Evolutionary conservation across 2,113 vertebrate species (phyloP).

Genomic region (Lanius collurio): DNA sequence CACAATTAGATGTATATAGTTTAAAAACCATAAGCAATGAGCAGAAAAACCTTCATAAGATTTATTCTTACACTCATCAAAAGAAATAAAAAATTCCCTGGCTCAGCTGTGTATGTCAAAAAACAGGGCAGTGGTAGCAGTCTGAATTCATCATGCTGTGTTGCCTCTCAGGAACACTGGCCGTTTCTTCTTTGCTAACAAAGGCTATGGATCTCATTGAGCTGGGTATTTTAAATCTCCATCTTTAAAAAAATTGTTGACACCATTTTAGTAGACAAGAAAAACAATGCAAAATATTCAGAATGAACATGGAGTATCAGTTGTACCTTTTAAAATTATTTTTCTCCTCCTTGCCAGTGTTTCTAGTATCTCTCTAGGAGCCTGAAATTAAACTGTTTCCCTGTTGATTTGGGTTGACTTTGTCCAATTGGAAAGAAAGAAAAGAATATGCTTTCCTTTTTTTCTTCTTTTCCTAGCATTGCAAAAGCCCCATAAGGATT

Average conservation of each 20-base stretch:
- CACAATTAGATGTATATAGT: background rate
- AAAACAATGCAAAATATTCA: background rate
- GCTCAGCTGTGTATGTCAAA: background rate
- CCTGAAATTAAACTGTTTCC: constrained; percentile 51
- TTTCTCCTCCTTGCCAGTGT: background rate
- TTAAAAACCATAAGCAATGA: background rate
- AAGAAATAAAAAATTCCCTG: background rate
- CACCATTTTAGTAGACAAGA: background rate
- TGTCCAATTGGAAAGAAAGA: constrained; percentile 13
- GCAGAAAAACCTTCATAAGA: background rate
- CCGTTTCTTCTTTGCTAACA: background rate
- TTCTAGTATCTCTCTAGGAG: background rate
- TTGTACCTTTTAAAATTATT: background rate
- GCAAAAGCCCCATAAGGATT: constrained; percentile 43
- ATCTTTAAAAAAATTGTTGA: background rate
- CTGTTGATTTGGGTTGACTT: constrained; percentile 23
- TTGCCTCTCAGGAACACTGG: background rate
- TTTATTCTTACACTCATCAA: background rate
- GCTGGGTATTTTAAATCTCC: background rate
- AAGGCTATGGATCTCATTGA: background rate
- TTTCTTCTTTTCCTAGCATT: background rate
- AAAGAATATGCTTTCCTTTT: background rate
- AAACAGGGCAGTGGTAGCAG: background rate
- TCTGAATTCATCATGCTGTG: background rate
- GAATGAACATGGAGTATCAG: background rate